These are phyloP conservation scores for Hipparchia sbordonii DNA, from an alignment of 2,888 invertebrate genomes.

Conservation along the genomic window DNA sequence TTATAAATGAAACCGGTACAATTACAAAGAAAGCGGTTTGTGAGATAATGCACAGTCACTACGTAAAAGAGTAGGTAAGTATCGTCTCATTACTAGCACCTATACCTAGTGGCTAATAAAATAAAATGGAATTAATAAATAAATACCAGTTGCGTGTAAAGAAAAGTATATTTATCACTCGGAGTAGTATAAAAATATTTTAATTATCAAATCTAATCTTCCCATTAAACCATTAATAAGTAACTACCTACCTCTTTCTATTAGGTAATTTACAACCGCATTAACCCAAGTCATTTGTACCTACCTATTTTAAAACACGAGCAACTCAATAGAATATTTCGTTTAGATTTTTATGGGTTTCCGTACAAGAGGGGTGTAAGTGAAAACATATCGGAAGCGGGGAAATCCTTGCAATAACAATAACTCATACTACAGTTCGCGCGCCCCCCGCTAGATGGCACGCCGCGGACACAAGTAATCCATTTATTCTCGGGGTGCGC, in stretches of 20 bases:
- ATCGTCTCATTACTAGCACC: neutral
- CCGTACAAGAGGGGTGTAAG: slow-evolving; percentile 76
- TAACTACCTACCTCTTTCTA: too few relatives aligned
- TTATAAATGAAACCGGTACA: slow-evolving; percentile 31
- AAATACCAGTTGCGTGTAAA: too few relatives aligned
- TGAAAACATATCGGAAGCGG: slow-evolving; percentile 78
- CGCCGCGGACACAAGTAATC: slow-evolving; percentile 79
- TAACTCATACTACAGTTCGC: slow-evolving; percentile 73
- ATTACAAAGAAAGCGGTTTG: slow-evolving; percentile 31
- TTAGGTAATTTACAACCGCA: neutral
- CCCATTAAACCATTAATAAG: neutral
- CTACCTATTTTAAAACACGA: slow-evolving; percentile 31
- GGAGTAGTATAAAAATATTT: neutral
- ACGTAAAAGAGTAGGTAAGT: neutral
- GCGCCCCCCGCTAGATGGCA: slow-evolving; percentile 80
- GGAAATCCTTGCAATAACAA: slow-evolving; percentile 79
- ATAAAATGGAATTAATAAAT: too few relatives aligned
- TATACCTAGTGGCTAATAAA: too few relatives aligned
- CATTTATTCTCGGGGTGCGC: slow-evolving; percentile 81
- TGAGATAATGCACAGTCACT: slow-evolving; percentile 8
- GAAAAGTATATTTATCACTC: too few relatives aligned
- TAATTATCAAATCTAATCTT: neutral
- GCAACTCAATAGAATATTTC: slow-evolving; percentile 57
- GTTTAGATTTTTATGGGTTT: slow-evolving; percentile 74
- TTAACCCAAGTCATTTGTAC: slow-evolving; percentile 23